A percentile compares a stretch with the other conserved stretches of the same genome.
phyloP scores from a whole-genome alignment of 2,888 invertebrate genomes.

The Machimus atricapillus region DNA sequence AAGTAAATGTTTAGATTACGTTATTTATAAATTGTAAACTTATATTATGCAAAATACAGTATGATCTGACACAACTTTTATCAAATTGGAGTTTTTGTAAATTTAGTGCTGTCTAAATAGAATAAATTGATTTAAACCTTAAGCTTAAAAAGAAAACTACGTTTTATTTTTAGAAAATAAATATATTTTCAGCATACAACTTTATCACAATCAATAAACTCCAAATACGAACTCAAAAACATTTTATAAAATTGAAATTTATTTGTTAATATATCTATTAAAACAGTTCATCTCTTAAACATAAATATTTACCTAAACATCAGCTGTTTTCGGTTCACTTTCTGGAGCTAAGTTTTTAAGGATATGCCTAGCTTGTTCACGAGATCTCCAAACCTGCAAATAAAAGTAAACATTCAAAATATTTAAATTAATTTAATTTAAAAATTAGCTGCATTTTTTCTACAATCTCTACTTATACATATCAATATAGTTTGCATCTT shows the following conservation, averaged over 20 bases:
- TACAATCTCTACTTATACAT: too few relatives aligned
- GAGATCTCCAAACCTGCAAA: slow-evolving; percentile 45
- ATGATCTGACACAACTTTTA: neutral
- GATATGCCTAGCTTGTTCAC: slow-evolving; percentile 16
- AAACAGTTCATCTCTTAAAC: neutral
- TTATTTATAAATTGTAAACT: neutral
- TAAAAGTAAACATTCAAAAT: neutral
- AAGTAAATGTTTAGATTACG: neutral
- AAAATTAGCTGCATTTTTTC: too few relatives aligned
- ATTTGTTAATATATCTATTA: neutral
- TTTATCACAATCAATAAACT: neutral
- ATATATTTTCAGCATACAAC: neutral
- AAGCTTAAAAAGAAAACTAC: neutral
- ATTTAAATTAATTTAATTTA: neutral
- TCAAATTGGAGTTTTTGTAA: neutral
- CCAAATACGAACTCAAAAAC: neutral
- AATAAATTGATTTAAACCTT: neutral
- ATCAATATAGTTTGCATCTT: too few relatives aligned
- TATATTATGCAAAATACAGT: neutral
- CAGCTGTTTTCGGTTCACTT: neutral
- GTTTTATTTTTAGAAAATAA: neutral
- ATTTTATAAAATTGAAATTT: neutral
- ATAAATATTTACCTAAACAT: neutral
- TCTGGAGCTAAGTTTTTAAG: neutral
- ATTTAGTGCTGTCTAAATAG: neutral